Conservation (phyloP, 2,797 vertebrate genomes). For the Hephaestus fuliginosus region DNA sequence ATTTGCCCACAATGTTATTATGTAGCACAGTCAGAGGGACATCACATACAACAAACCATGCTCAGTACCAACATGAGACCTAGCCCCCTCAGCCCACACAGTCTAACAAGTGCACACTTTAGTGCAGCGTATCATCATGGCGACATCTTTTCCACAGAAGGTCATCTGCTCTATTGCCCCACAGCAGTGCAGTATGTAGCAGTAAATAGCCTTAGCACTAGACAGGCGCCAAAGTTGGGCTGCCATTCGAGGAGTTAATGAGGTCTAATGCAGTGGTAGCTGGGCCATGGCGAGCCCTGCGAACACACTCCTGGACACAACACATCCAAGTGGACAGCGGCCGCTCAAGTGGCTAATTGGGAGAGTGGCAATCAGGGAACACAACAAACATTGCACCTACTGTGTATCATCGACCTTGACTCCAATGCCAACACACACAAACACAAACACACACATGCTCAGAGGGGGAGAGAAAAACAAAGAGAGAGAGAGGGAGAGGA, state of each 20-base stretch:
- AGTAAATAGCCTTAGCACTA: constrained; percentile 84
- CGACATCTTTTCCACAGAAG: constrained; percentile 79
- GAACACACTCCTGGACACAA: constrained; percentile 84
- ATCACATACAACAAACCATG: not conserved
- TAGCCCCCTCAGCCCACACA: constrained; percentile 27
- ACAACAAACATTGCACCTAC: constrained; percentile 88
- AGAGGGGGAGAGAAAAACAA: constrained; percentile 82
- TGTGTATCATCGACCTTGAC: constrained; percentile 87
- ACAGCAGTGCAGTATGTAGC: constrained; percentile 79
- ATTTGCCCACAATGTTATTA: not conserved
- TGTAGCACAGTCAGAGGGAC: not conserved
- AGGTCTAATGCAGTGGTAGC: constrained; percentile 83
- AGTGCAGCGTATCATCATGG: constrained; percentile 47
- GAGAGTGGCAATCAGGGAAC: constrained; percentile 80
- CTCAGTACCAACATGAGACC: not conserved
- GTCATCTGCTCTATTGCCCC: constrained; percentile 77
- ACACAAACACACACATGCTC: constrained; percentile 77
- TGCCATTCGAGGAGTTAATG: constrained; percentile 84
- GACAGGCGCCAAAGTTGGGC: constrained; percentile 79
- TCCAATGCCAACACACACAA: constrained; percentile 72
- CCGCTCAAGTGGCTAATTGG: constrained; percentile 90
- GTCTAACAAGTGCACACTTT: constrained; percentile 29
- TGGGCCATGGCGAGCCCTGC: constrained; percentile 70
- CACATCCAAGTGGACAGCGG: constrained; percentile 89
- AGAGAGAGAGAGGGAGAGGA: constrained; percentile 75